Evolutionary conservation across 2,113 vertebrate species (phyloP), one percentile per base, ranked within the genome.

Genomic region (Tupaia chinensis): DNA sequence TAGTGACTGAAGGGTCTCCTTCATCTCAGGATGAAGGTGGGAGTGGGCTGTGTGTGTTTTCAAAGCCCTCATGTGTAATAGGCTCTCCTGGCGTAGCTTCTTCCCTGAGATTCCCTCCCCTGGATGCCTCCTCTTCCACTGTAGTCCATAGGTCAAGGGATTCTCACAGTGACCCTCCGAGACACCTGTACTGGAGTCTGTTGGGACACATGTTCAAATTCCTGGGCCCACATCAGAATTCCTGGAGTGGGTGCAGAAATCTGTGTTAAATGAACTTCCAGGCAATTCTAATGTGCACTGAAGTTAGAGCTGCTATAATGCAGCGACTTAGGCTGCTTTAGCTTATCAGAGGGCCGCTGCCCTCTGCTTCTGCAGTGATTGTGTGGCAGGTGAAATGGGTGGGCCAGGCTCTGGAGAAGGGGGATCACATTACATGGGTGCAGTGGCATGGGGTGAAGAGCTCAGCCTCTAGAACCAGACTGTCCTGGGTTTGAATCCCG

Each of bases 371-470:
- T 44, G 32, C 8, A 1, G 32, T 53, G 84, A 20, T 66, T 25
- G 7, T 0, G 1, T n/a, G 53, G 9, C 14, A 19, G 7, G 68
- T 5, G 5, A 25, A 16, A 81, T 7, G 32, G 15, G 13, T 13
- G 60, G 53, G 11, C 65, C 73, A 0, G 0, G 32, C 69, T 86
- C 74, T 79, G 60, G 74, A n/a, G 27, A 53, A 68, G 2, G 17
- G 32, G 20, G 32, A 70, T 14, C 23, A 16, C 13, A 0, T 77
- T 23, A n/a, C 5, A 0, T n/a, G 87, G 29, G 54, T n/a, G 0
- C 12, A 10, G 17, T 22, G 61, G 27, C 12, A 12, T 7, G 1
- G 9, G 56, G 10, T 2, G 32, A 44, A 63, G 72, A 14, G 22
- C 54, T n/a, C 27, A n/a, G 69, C 58, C n/a, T 44, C 66, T 44